Percentiles rank a stretch among this genome's conserved stretches.
phyloP scores from a whole-genome alignment of 2,797 vertebrate genomes.

The Heterohyrax brucei region DNA sequence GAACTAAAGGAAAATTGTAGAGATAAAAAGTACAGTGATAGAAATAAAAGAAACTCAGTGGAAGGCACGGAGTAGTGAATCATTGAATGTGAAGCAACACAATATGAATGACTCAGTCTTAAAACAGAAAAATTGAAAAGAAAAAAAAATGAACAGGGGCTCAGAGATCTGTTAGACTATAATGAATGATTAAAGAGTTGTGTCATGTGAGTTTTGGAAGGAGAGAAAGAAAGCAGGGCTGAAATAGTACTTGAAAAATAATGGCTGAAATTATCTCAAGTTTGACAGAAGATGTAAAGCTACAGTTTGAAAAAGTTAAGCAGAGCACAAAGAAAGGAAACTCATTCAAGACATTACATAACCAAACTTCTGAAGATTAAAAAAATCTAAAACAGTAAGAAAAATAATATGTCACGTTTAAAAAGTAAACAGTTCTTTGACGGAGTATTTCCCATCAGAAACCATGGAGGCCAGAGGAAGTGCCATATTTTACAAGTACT shows the following conservation, averaged over 20 bases:
- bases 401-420: not conserved
- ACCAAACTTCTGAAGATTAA: not conserved
- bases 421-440: not conserved
- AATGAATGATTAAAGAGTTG: not conserved
- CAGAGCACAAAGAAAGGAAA: not conserved
- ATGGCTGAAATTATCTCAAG: not conserved
- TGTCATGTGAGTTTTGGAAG: not conserved
- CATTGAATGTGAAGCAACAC: not conserved
- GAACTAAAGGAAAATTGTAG: too few relatives aligned
- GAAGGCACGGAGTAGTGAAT: too few relatives aligned
- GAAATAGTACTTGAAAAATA: not conserved
- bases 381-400: not conserved
- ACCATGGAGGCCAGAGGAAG: not conserved
- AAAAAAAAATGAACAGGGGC: not conserved
- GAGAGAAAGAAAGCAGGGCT: not conserved
- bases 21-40: too few relatives aligned
- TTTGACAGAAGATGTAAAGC: not conserved
- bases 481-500: too few relatives aligned
- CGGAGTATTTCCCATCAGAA: not conserved
- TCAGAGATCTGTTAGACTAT: not conserved
- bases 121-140: not conserved
- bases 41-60: too few relatives aligned
- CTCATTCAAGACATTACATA: not conserved
- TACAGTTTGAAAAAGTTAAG: not conserved
- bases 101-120: too few relatives aligned